Conservation (phyloP, 2,888 invertebrate genomes). For the Operophtera brumata region DNA sequence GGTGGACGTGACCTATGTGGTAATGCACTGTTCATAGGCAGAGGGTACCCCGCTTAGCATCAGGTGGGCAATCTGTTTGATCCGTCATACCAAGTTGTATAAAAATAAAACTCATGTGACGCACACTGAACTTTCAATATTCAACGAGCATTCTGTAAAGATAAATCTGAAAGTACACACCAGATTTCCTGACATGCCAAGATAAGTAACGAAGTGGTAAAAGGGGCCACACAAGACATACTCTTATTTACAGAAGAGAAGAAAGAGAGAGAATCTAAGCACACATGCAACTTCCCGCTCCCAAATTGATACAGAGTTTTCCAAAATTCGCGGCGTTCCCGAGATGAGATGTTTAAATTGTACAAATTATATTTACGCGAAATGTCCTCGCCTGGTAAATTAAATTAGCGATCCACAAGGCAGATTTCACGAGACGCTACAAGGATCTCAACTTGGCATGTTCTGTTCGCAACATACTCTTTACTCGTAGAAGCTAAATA, state of each 20-base stretch:
- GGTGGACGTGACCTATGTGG: too few relatives aligned
- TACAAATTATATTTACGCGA: constrained; percentile 44
- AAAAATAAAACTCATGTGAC: constrained; percentile 2
- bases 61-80: too few relatives aligned
- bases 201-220: constrained; percentile 12
- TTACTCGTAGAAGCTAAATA: constrained; percentile 7
- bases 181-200: constrained; percentile 9
- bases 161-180: constrained; percentile 15
- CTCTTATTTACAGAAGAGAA: constrained; percentile 16
- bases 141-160: constrained; percentile 7
- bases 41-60: too few relatives aligned
- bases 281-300: constrained; percentile 16
- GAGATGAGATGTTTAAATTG: constrained; percentile 40
- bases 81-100: too few relatives aligned
- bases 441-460: constrained; percentile 26
- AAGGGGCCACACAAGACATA: constrained; percentile 8
- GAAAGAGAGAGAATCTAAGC: constrained; percentile 10
- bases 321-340: constrained; percentile 13
- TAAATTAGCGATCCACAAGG: constrained; percentile 50
- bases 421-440: constrained; percentile 31
- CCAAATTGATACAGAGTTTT: constrained; percentile 20
- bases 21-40: too few relatives aligned
- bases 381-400: constrained; percentile 49
- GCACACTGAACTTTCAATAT: constrained; percentile 8
- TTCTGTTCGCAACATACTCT: constrained; percentile 16